Evolutionary conservation across 2,113 vertebrate species (phyloP).

Genomic region (Noturus placidus): DNA sequence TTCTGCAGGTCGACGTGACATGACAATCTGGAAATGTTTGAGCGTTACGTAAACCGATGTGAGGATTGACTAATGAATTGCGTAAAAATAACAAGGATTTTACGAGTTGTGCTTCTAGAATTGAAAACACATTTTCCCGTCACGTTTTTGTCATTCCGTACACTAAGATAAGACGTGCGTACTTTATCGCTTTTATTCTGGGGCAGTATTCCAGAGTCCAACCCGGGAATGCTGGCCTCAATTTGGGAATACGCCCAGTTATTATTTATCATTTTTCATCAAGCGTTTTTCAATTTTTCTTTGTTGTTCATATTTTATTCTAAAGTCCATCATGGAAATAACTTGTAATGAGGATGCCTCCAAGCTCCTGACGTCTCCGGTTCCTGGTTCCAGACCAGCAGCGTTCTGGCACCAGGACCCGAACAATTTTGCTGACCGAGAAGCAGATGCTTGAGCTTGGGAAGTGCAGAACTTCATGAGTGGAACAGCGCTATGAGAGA

Average conservation of each 20-base stretch:
- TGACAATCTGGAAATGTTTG: neutral
- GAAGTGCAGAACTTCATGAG: neutral
- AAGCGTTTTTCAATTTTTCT: neutral
- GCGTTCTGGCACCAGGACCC: neutral
- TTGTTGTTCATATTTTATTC: neutral
- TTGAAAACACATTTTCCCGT: conserved; percentile 3
- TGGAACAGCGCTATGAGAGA: neutral
- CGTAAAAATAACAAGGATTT: conserved; percentile 5
- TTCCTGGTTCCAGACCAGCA: conserved; percentile 16
- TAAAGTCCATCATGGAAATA: neutral
- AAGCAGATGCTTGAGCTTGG: neutral
- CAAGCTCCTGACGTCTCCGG: neutral
- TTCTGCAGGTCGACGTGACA: neutral
- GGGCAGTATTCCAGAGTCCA: neutral
- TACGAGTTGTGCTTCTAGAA: conserved; percentile 1
- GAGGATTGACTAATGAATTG: neutral
- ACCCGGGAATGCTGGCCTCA: neutral
- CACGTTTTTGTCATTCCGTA: neutral
- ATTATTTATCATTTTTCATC: neutral
- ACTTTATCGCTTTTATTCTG: neutral
- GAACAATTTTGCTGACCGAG: neutral
- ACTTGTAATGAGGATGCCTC: neutral
- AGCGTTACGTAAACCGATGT: neutral
- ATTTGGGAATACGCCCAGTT: neutral
- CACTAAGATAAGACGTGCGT: neutral